Base-by-base conservation (phyloP, 2,888 invertebrate species). In the Tenodera sinensis region DNA sequence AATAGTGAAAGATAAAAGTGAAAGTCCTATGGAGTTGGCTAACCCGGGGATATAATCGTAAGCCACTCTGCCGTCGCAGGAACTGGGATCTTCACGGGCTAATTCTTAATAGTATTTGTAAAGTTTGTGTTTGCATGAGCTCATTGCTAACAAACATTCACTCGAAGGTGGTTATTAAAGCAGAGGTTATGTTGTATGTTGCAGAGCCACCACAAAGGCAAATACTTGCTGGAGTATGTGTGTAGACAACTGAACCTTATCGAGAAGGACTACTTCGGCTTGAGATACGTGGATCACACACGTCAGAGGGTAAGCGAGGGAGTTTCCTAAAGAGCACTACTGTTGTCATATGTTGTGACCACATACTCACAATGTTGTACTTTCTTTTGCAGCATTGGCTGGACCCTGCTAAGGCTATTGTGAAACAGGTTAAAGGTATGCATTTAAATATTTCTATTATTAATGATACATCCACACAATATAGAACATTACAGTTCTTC, bases 181-280 rank as follows among this genome's bases (percentile, higher is more conserved):
- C 42, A 42, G 42, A 42, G 6, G 9, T 42, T 42, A 12, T 3
- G 12, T 6, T 71, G 6, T 25, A 1, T 91, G 91, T 96, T 95
- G 89, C 94, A 98, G 98, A 96, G 96, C 91, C 96, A 97, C 93
- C 96, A 97, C 93, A 98, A 98, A 94, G 98, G 98, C 90, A 97
- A 97, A 93, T 97, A 96, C 94, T 95, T 99, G 91, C 94, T 98
- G 93, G 98, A 98, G 93, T 96, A 97, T 94, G 97, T 98, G 91
- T 98, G 98, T 94, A 96, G 97, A 92, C 97, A 98, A 93, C 94
- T 98, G 92, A 97, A 98, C 94, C 96, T 99, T 91, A 95, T 97
- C 91, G 98, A 98, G 94, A 98, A 97, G 92, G 98, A 99, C 94
- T 98, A 98, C 93, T 98, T 99, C 93, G 98, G 98, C 20, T 95